These are phyloP conservation scores for Drosophila flavopinicola DNA, from an alignment of 2,888 invertebrate genomes.

Conservation along the genomic window DNA sequence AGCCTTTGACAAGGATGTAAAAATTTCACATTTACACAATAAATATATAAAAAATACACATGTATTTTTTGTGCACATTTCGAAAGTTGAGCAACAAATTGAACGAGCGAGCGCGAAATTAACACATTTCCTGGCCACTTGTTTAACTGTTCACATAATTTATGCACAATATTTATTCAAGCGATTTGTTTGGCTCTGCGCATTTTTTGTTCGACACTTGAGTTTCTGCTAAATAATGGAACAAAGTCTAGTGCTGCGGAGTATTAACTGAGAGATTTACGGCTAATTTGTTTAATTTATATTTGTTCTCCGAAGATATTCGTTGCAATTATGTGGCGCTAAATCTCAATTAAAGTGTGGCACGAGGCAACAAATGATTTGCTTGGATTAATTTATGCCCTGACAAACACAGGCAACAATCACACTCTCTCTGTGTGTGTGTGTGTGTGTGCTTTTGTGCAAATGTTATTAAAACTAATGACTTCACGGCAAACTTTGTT, in stretches of 20 bases:
- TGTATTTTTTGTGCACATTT: conserved; percentile 43
- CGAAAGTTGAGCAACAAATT: conserved; percentile 60
- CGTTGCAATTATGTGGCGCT: conserved; percentile 23
- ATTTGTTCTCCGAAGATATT: not conserved
- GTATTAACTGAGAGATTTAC: not conserved
- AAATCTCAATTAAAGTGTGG: conserved; percentile 36
- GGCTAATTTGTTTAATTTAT: conserved; percentile 1
- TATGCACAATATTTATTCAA: conserved; percentile 53
- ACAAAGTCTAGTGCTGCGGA: not conserved
- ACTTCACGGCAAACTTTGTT: conserved; percentile 58
- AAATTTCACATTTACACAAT: not conserved
- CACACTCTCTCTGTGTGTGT: not conserved
- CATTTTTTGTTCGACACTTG: conserved; percentile 11
- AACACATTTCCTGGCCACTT: conserved; percentile 61
- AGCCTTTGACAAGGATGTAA: not conserved
- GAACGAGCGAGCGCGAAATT: conserved; percentile 55
- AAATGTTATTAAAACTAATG: conserved; percentile 76
- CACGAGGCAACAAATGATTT: conserved; percentile 32
- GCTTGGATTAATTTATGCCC: conserved; percentile 39
- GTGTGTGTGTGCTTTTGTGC: conserved; percentile 32
- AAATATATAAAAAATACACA: not conserved
- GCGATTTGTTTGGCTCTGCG: conserved; percentile 33
- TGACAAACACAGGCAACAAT: conserved; percentile 20
- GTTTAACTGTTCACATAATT: conserved; percentile 57
- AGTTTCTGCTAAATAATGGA: conserved; percentile 45